Evolutionary conservation across 2,888 invertebrate species (phyloP).

Genomic region (Oligia fasciuncula): DNA sequence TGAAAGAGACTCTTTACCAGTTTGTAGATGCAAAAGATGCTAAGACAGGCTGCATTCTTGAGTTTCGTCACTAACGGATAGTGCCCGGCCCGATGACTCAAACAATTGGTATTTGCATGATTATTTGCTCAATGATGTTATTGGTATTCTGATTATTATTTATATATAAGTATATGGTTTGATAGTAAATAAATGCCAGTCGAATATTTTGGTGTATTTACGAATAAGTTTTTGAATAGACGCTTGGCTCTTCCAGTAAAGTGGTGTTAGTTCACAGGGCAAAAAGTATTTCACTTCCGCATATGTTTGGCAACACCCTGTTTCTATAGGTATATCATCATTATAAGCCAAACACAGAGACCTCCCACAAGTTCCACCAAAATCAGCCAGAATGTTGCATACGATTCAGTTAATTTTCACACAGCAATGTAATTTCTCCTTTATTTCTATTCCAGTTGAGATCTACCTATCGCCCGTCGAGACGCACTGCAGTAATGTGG

Average conservation of each 20-base stretch:
- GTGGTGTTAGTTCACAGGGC: background rate
- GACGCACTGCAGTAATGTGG: conserved; percentile 98
- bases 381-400: background rate
- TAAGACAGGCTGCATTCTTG: conserved; percentile 45
- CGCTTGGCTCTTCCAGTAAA: background rate
- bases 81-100: conserved; percentile 51
- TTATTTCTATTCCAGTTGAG: conserved; percentile 92
- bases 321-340: background rate
- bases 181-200: conserved; percentile 33
- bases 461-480: conserved; percentile 97
- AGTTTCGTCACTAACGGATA: conserved; percentile 46
- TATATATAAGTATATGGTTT: background rate
- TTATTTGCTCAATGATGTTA: conserved; percentile 41
- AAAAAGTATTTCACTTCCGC: background rate
- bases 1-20: background rate
- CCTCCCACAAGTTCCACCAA: background rate
- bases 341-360: background rate
- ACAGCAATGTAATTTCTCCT: conserved; percentile 24
- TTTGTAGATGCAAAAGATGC: conserved; percentile 42
- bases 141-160: conserved; percentile 44
- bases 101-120: conserved; percentile 56
- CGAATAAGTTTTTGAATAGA: background rate
- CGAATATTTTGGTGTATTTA: background rate
- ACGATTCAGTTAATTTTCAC: background rate
- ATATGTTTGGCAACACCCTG: background rate